phyloP scores from a whole-genome alignment of 2,113 vertebrate genomes.

The Vidua chalybeata region DNA sequence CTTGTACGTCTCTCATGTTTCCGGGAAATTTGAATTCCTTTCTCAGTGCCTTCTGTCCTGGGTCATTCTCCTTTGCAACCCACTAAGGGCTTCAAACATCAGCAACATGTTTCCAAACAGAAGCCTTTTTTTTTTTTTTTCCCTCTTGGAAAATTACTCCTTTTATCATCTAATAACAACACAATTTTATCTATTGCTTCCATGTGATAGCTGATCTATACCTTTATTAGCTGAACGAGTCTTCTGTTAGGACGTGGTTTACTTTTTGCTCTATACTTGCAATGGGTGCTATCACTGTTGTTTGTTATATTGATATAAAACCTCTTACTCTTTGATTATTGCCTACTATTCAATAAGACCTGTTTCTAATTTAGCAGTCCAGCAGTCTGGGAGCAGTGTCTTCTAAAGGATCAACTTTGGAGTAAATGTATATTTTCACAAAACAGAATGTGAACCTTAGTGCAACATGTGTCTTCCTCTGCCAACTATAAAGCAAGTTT shows the following conservation, averaged over 20 bases:
- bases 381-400: not conserved
- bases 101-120: not conserved
- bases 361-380: not conserved
- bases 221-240: not conserved
- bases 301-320: not conserved
- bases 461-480: not conserved
- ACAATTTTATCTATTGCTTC: not conserved
- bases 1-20: not conserved
- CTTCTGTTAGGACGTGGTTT: not conserved
- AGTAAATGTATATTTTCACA: not conserved
- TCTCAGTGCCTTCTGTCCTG: not conserved
- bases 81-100: not conserved
- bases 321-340: not conserved
- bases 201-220: not conserved
- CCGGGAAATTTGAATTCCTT: not conserved
- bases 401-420: not conserved
- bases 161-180: not conserved
- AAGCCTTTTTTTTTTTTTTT: not conserved
- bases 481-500: not conserved
- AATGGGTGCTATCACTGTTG: not conserved
- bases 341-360: not conserved
- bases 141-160: not conserved
- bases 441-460: rapidly evolving
- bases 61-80: not conserved
- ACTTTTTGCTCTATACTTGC: not conserved